Conservation (phyloP, 2,113 vertebrate species). For the Trogon surrucura region DNA sequence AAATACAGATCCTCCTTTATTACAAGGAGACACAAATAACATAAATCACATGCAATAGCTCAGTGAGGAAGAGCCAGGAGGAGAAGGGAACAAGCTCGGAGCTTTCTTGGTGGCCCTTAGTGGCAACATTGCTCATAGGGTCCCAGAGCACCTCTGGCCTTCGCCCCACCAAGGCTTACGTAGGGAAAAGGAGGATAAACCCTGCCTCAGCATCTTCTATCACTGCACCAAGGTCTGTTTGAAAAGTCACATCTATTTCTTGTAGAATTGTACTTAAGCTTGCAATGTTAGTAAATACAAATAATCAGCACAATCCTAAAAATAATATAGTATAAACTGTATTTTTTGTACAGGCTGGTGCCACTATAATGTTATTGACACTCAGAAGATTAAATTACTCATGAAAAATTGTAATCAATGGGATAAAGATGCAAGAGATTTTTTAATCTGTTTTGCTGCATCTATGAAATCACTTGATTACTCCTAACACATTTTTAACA, state of each 20-base stretch:
- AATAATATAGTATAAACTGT: not conserved
- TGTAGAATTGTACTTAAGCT: not conserved
- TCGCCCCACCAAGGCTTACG: not conserved
- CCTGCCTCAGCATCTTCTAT: not conserved
- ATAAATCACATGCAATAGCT: fast-evolving
- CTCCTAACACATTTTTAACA: constrained; percentile 1
- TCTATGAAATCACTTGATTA: constrained; percentile 31
- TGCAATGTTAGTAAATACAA: not conserved
- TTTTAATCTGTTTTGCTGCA: not conserved
- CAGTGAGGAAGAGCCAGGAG: not conserved
- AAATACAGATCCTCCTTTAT: not conserved
- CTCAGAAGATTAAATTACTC: not conserved
- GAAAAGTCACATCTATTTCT: not conserved
- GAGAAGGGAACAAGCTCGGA: not conserved
- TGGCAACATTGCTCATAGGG: not conserved
- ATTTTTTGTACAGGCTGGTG: not conserved
- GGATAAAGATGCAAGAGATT: not conserved
- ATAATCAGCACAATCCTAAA: not conserved
- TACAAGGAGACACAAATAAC: fast-evolving
- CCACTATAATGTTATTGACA: not conserved
- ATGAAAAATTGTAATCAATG: not conserved
- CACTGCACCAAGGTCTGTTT: not conserved
- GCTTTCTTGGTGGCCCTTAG: not conserved
- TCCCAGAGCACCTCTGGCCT: not conserved
- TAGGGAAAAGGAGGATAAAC: not conserved